Evolutionary conservation across 2,888 invertebrate species (phyloP), one percentile per base, ranked within the genome.

Genomic region (Mythimna pallens): DNA sequence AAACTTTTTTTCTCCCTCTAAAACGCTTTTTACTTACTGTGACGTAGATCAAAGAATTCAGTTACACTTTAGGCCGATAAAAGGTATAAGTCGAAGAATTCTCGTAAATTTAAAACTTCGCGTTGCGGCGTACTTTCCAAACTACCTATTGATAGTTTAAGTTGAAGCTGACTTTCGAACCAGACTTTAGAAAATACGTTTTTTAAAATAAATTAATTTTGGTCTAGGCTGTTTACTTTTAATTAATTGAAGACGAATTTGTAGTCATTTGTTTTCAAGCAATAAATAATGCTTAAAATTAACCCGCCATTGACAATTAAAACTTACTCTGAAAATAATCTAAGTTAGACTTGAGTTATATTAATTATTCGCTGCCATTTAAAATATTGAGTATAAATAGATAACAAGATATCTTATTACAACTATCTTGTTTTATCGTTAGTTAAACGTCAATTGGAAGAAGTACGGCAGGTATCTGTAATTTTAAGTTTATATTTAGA

Each of bases 1-100:
- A 71, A 85, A 87, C 90, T 86, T 88, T 89, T 89, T 88, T 87
- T 83, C 86, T 87, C 86, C 82, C 86, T 83, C 86, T 84, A 87
- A 90, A 91, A 89, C 80, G 86, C 86, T 91, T 89, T 90, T 90
- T 89, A 85, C 90, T 87, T 85, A 88, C 88, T 87, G 89, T 88
- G 88, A 88, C 86, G 88, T 80, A 87, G 79, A 89, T 92, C 92
- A 92, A 92, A 92, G 91, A 87, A 86, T 85, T 78, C 78, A 69
- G 77, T 73, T 92, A 91, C 89, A 92, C 85, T 89, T 71, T 67
- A 52, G 87, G 88, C 81, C 89, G 81, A 82, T 82, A 85, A 87
- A 68, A 84, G 84, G 78, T 81, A 81, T 82, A 85, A 78, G 85
- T 82, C 78, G 70, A 73, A 81, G 81, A 81, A 76, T 78, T 72